Conservation (phyloP, 2,113 vertebrate species). For the Lontra canadensis region DNA sequence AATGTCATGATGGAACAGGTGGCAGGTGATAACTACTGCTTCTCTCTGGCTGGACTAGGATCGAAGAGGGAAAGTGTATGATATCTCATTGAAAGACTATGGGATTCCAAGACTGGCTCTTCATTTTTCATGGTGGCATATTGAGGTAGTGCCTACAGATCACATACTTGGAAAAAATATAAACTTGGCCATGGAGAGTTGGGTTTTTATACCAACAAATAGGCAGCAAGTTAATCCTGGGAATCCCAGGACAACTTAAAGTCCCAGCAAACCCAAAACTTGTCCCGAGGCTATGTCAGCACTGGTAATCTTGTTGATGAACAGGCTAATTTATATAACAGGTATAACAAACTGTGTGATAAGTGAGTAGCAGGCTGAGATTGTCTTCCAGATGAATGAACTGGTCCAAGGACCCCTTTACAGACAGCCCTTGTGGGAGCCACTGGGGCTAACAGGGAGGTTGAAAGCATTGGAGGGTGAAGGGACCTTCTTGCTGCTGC, state of each 20-base stretch:
- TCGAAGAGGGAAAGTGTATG: not conserved
- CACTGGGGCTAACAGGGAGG: not conserved
- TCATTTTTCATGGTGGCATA: not conserved
- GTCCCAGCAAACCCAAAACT: not conserved
- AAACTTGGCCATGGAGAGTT: not conserved
- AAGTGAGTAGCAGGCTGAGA: no score
- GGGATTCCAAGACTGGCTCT: not conserved
- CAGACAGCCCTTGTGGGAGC: not conserved
- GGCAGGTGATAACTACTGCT: no score
- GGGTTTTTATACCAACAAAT: not conserved
- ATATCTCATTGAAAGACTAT: not conserved
- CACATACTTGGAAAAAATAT: not conserved
- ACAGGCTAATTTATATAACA: no score
- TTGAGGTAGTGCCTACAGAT: not conserved
- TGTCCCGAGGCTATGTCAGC: not conserved
- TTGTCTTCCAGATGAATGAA: not conserved
- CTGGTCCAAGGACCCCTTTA: not conserved
- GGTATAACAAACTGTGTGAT: not conserved
- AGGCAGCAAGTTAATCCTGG: not conserved
- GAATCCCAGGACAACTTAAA: not conserved
- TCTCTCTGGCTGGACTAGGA: not conserved
- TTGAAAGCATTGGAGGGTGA: not conserved
- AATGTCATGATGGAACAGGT: not conserved
- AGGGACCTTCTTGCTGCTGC: not conserved
- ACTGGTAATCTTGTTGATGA: not conserved